Evolutionary conservation across 2,113 vertebrate genomes (phyloP).

Genomic region (Amphiprion percula): DNA sequence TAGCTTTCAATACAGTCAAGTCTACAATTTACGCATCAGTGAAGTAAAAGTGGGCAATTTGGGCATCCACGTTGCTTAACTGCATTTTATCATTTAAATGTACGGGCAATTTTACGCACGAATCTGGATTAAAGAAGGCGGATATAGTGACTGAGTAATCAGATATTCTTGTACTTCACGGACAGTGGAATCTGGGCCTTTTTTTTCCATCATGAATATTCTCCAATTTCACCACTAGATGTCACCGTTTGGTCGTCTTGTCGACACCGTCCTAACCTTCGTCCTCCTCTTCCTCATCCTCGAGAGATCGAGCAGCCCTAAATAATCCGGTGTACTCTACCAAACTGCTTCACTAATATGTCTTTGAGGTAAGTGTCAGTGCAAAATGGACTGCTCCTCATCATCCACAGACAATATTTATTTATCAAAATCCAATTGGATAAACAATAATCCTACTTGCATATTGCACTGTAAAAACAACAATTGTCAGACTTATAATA

Average conservation of each 20-base stretch:
- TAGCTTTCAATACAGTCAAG: not conserved
- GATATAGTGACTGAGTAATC: not conserved
- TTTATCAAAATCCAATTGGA: not conserved
- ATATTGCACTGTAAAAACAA: not conserved
- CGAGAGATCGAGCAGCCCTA: not conserved
- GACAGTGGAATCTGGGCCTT: not conserved
- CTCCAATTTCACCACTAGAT: conserved; percentile 68
- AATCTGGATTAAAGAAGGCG: not conserved
- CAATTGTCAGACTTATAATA: no score
- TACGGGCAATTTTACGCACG: not conserved
- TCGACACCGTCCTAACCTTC: not conserved
- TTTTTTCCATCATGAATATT: not conserved
- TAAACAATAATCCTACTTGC: not conserved
- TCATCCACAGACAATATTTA: not conserved
- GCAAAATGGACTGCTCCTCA: not conserved
- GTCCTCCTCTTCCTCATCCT: conserved; percentile 23
- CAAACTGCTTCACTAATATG: not conserved
- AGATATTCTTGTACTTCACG: not conserved
- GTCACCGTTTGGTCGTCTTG: conserved; percentile 63
- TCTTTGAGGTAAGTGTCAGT: not conserved
- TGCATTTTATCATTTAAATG: not conserved
- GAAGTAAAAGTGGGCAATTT: not conserved
- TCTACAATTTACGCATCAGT: not conserved
- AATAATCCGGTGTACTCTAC: not conserved
- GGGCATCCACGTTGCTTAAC: not conserved